Conservation (phyloP, 1,140 invertebrate genomes). For the Macrostomum lignano region DNA sequence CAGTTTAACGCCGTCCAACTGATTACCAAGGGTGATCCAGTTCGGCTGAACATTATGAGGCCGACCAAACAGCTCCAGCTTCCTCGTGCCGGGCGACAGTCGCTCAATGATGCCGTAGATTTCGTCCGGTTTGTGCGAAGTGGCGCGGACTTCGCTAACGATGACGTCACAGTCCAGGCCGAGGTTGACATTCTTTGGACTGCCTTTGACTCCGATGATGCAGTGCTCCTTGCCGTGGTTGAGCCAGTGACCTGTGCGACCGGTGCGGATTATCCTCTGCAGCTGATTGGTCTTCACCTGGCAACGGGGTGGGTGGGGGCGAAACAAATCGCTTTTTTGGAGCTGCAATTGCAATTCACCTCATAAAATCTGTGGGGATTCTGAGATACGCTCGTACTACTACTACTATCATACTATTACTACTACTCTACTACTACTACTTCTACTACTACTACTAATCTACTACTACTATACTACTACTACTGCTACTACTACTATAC, state of each 20-base stretch:
- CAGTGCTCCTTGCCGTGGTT: conserved; percentile 97
- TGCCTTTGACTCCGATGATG: conserved; percentile 34
- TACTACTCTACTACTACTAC: too few relatives aligned
- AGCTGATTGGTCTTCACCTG: conserved; percentile 90
- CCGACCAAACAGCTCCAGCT: conserved; percentile 82
- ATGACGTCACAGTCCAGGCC: conserved; percentile 89
- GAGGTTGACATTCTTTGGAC: conserved; percentile 42
- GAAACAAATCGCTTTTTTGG: too few relatives aligned
- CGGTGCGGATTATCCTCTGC: conserved; percentile 78
- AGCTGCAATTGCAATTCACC: too few relatives aligned
- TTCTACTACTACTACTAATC: too few relatives aligned
- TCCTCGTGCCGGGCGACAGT: conserved; percentile 49
- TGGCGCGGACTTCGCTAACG: conserved; percentile 65
- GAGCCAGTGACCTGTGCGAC: conserved; percentile 80
- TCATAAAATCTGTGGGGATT: too few relatives aligned
- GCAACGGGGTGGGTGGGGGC: too few relatives aligned
- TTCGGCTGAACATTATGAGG: conserved; percentile 92
- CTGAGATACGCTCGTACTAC: too few relatives aligned
- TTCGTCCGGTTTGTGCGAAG: conserved; percentile 88
- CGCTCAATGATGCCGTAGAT: conserved; percentile 51
- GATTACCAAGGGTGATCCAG: conserved; percentile 83
- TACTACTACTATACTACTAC: too few relatives aligned
- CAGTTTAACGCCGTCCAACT: conserved; percentile 66
- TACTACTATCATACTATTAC: too few relatives aligned
- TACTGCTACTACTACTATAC: too few relatives aligned